phyloP scores from a whole-genome alignment of 1,140 invertebrate species.

The Platyura marginata region DNA sequence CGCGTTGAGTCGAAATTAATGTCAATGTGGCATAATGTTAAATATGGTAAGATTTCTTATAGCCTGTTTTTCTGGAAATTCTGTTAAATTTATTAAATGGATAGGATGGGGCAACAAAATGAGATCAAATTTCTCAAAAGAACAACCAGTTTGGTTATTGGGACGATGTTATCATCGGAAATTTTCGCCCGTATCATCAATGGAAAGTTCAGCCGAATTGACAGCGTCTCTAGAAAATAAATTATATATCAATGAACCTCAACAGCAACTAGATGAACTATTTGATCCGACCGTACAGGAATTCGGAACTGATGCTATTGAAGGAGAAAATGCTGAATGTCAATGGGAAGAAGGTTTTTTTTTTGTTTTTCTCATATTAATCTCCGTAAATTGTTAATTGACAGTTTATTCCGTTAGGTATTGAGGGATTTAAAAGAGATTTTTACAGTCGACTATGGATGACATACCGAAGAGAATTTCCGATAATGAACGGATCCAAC shows the following conservation, averaged over 20 bases:
- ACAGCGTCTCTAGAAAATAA: conserved; percentile 13
- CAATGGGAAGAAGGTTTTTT: conserved; percentile 35
- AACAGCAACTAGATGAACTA: conserved; percentile 5
- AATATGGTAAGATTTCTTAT: conserved; percentile 53
- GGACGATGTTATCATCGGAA: conserved; percentile 67
- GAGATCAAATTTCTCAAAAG: conserved; percentile 66
- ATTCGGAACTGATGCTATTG: conserved; percentile 31
- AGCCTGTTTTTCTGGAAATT: conserved; percentile 16
- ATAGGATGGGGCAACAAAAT: conserved; percentile 51
- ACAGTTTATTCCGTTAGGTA: conserved; percentile 17
- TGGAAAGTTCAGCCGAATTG: conserved; percentile 44
- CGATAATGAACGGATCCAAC: conserved; percentile 50
- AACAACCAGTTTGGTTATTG: conserved; percentile 68
- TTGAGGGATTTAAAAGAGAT: conserved; percentile 60
- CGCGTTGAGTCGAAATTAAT: conserved; percentile 64
- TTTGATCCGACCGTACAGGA: conserved; percentile 22
- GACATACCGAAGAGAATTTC: conserved; percentile 68
- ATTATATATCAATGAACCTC: conserved; percentile 9
- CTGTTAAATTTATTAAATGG: too few relatives aligned
- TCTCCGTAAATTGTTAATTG: neutral
- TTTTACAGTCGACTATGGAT: conserved; percentile 62
- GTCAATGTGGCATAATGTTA: conserved; percentile 80
- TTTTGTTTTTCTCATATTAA: neutral
- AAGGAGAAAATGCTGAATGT: conserved; percentile 29
- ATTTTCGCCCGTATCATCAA: conserved; percentile 36